These are phyloP conservation scores for Altica lythri DNA, from an alignment of 2,888 invertebrate genomes.

Conservation along the genomic window DNA sequence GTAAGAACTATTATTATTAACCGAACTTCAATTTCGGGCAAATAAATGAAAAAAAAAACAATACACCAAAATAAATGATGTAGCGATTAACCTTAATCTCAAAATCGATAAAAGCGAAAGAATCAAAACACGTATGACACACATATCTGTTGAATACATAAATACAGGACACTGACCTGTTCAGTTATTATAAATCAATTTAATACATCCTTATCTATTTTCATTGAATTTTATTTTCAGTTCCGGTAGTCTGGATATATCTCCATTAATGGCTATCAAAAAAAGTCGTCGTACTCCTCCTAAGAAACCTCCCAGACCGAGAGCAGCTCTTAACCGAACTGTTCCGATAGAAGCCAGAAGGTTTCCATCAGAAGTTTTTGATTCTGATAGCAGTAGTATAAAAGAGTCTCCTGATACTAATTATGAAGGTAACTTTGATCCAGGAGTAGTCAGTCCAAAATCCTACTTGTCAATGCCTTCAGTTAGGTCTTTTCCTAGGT, in stretches of 20 bases:
- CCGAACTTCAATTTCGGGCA: too few relatives aligned
- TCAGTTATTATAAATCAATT: too few relatives aligned
- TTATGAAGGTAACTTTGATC: conserved; percentile 45
- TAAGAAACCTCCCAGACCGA: conserved; percentile 48
- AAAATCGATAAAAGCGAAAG: too few relatives aligned
- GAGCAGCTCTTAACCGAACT: conserved; percentile 53
- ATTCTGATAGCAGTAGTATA: conserved; percentile 49
- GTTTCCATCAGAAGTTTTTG: conserved; percentile 46
- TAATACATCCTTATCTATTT: conserved; percentile 1
- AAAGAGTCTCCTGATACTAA: conserved; percentile 49
- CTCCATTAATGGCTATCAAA: conserved; percentile 51
- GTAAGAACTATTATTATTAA: too few relatives aligned
- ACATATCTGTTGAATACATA: too few relatives aligned
- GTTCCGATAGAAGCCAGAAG: conserved; percentile 46
- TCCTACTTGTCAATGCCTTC: conserved; percentile 87
- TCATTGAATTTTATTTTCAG: conserved; percentile 32
- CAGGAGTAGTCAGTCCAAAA: conserved; percentile 63
- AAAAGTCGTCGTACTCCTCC: conserved; percentile 48
- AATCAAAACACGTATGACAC: too few relatives aligned
- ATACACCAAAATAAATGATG: too few relatives aligned
- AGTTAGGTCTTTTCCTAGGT: conserved; percentile 82
- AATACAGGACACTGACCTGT: too few relatives aligned
- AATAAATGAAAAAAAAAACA: too few relatives aligned
- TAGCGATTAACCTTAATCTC: too few relatives aligned
- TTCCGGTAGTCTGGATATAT: conserved; percentile 53